phyloP scores from a whole-genome alignment of 2,888 invertebrate genomes.

The Parascotia fuliginaria region DNA sequence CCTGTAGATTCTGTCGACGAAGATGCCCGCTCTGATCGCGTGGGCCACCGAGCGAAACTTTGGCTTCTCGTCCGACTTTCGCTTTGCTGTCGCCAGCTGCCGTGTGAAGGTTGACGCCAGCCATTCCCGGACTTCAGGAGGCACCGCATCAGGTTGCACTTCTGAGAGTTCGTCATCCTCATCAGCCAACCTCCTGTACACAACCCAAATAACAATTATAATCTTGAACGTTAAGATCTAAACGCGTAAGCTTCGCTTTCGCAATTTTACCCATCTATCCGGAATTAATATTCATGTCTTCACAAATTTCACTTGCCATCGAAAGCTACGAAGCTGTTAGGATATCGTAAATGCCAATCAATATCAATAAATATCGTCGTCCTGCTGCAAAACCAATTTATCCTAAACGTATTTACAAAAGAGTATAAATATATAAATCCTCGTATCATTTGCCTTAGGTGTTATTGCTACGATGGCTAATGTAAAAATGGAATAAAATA shows the following conservation, averaged over 20 bases:
- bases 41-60: slow-evolving; percentile 98
- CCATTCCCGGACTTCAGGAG: slow-evolving; percentile 98
- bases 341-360: slow-evolving; percentile 6
- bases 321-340: slow-evolving; percentile 54
- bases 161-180: slow-evolving; percentile 98
- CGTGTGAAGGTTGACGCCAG: slow-evolving; percentile 97
- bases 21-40: slow-evolving; percentile 97
- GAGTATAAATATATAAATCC: no score
- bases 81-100: slow-evolving; percentile 92
- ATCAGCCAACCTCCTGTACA: slow-evolving; percentile 90
- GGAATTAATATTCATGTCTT: background rate
- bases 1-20: slow-evolving; percentile 97
- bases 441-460: no score
- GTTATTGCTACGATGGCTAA: no score
- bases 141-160: slow-evolving; percentile 98
- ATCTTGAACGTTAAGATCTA: slow-evolving; percentile 13
- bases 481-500: no score
- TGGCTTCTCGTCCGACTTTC: slow-evolving; percentile 92
- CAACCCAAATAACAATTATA: slow-evolving; percentile 45
- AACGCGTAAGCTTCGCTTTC: slow-evolving; percentile 38
- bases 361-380: no score
- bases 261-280: no score
- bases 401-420: no score
- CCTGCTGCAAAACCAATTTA: no score
- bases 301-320: slow-evolving; percentile 35